Conservation (phyloP, 2,113 vertebrate genomes). For the Sarotherodon lohbergeri region DNA sequence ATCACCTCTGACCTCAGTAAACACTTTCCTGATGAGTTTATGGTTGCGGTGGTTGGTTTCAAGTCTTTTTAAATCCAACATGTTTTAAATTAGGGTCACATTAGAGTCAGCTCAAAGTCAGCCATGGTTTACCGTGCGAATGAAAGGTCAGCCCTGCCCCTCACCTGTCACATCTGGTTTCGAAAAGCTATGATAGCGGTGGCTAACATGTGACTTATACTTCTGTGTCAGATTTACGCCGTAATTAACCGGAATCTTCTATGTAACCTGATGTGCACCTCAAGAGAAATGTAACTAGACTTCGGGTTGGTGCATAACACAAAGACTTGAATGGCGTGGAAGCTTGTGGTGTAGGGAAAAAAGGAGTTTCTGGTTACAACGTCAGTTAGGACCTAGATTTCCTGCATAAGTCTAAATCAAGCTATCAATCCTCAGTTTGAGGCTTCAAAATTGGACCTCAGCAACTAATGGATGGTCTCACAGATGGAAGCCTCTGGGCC, state of each 20-base stretch:
- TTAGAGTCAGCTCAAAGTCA: background rate
- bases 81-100: background rate
- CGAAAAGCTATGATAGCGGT: background rate
- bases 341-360: background rate
- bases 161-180: background rate
- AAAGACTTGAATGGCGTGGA: background rate
- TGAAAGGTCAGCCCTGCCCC: background rate
- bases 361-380: background rate
- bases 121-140: background rate
- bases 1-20: too few species aligned
- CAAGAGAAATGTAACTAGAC: background rate
- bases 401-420: background rate
- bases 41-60: background rate
- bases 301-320: background rate
- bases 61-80: background rate
- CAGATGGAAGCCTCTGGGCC: background rate
- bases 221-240: background rate
- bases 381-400: background rate
- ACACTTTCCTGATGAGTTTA: background rate
- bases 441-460: background rate
- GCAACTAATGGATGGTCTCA: background rate
- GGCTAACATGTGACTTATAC: rapidly evolving
- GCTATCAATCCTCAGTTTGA: background rate
- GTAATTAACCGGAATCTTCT: background rate
- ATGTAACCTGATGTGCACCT: background rate